Percentiles rank a stretch among this genome's conserved stretches.
Conservation (phyloP, 2,113 vertebrate genomes). For the Charadrius vociferus region DNA sequence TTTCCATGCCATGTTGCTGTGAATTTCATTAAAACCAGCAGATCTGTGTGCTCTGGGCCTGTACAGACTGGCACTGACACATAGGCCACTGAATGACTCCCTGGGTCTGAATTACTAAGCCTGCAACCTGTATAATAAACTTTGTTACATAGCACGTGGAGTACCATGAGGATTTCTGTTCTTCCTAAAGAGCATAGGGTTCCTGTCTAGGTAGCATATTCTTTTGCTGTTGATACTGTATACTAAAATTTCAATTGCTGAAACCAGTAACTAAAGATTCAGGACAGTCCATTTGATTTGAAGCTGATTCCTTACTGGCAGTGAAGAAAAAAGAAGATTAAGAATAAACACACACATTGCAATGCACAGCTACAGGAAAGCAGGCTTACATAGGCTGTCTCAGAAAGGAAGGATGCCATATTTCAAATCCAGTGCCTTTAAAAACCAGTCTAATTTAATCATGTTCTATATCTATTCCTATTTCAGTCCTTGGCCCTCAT, state of each 20-base stretch:
- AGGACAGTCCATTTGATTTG: neutral
- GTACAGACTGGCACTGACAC: neutral
- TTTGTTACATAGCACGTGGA: neutral
- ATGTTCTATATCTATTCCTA: neutral
- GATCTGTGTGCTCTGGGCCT: neutral
- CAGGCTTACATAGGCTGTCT: neutral
- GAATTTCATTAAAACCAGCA: neutral
- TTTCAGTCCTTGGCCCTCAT: neutral
- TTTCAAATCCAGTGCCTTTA: neutral
- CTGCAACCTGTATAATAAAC: neutral
- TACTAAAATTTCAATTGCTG: neutral
- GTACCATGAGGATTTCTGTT: neutral
- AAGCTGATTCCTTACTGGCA: neutral
- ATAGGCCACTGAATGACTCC: neutral
- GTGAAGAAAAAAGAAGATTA: neutral
- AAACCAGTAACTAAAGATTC: neutral
- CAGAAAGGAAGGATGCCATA: neutral
- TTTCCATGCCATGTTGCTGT: neutral
- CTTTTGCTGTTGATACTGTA: neutral
- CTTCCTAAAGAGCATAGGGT: neutral
- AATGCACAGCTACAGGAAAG: neutral
- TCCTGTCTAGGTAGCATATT: neutral
- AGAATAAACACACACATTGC: neutral
- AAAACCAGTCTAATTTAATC: neutral
- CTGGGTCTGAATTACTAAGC: neutral